phyloP scores from a whole-genome alignment of 2,888 invertebrate species.

The Polydrusus pterygomalis region DNA sequence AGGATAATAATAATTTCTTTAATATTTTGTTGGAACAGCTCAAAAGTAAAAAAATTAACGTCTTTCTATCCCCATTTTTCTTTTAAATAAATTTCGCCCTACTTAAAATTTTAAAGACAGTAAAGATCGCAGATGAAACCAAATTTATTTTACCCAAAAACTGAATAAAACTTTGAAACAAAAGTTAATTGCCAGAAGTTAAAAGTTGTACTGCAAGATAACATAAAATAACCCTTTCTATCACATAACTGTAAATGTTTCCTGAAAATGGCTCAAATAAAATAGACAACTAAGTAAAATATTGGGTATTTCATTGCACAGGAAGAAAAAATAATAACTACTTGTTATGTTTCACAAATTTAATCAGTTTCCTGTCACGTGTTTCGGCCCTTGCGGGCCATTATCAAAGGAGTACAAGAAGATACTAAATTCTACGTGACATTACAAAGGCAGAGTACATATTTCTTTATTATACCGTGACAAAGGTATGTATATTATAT shows the following conservation, averaged over 20 bases:
- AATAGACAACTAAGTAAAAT: neutral
- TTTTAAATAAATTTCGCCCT: neutral
- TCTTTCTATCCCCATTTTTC: neutral
- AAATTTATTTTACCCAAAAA: neutral
- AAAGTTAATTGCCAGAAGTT: neutral
- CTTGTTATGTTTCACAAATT: no score
- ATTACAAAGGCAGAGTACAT: no score
- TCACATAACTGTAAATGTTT: neutral
- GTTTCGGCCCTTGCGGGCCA: no score
- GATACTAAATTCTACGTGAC: no score
- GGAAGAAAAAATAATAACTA: no score
- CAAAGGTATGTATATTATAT: no score
- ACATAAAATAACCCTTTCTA: neutral
- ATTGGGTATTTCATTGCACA: no score
- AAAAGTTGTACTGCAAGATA: neutral
- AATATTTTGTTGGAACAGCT: neutral
- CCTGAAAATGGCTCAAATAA: neutral
- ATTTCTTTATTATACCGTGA: no score
- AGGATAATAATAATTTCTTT: no score
- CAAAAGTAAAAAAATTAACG: neutral
- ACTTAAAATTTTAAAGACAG: neutral
- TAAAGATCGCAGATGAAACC: neutral
- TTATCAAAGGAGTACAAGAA: no score
- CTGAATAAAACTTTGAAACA: neutral
- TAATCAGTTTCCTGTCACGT: no score